phyloP scores from a whole-genome alignment of 2,113 vertebrate genomes.

The Chionomys nivalis region DNA sequence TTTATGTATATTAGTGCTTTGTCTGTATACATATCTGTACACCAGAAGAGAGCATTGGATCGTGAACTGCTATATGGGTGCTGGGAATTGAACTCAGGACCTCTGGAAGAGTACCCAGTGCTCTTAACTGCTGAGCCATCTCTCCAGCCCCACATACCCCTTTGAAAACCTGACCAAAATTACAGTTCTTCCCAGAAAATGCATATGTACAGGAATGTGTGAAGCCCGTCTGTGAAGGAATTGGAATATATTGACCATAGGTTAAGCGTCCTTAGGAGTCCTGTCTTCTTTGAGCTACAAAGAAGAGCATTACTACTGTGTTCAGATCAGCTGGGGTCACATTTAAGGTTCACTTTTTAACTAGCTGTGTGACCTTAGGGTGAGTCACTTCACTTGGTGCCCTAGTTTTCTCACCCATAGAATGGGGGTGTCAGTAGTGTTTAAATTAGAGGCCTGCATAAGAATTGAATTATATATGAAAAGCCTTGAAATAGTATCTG shows the following conservation, averaged over 20 bases:
- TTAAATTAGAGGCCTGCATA: not conserved
- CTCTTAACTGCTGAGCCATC: too few species aligned
- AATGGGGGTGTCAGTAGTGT: not conserved
- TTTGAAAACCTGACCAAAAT: constrained; percentile 40
- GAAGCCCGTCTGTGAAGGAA: constrained; percentile 11
- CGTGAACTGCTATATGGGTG: too few species aligned
- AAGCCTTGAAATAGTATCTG: not conserved
- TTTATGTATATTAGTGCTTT: too few species aligned
- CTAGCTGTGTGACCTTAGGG: not conserved
- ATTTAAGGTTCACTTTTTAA: not conserved
- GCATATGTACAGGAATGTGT: not conserved
- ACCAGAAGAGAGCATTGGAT: too few species aligned
- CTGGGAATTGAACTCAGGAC: too few species aligned
- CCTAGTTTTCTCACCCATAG: constrained; percentile 12
- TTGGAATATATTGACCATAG: not conserved
- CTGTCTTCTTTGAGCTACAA: not conserved
- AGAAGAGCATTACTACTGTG: not conserved
- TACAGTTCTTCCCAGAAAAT: constrained; percentile 40
- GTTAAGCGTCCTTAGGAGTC: not conserved
- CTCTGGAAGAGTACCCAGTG: too few species aligned
- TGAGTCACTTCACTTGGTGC: not conserved
- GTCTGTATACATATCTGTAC: too few species aligned
- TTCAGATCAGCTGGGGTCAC: not conserved
- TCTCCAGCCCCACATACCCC: not conserved
- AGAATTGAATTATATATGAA: not conserved